Conservation (phyloP, 2,888 invertebrate species). For the Melieria crassipennis region DNA sequence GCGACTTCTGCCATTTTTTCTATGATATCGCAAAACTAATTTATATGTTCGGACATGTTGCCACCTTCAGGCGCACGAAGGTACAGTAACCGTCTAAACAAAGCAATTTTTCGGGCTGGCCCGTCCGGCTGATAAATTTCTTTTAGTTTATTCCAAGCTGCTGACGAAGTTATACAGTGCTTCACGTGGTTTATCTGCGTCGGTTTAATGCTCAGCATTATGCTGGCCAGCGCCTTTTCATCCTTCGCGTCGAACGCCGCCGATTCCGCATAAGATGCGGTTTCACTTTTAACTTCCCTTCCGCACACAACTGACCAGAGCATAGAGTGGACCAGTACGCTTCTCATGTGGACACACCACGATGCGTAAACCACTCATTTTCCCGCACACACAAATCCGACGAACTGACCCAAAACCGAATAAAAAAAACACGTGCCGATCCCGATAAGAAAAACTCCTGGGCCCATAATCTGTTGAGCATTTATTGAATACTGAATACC, state of each 20-base stretch:
- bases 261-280: not conserved
- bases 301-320: not conserved
- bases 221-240: slow-evolving; percentile 39
- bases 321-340: not conserved
- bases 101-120: slow-evolving; percentile 39
- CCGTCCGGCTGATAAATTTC: slow-evolving; percentile 36
- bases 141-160: slow-evolving; percentile 34
- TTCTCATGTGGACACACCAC: not conserved
- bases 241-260: slow-evolving; percentile 27
- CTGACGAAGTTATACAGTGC: slow-evolving; percentile 28
- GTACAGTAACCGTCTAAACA: slow-evolving; percentile 35
- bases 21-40: slow-evolving; percentile 32
- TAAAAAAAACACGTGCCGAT: not conserved
- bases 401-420: not conserved
- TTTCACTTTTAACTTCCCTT: not conserved
- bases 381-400: too few species aligned
- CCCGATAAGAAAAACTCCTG: too few species aligned
- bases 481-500: too few species aligned
- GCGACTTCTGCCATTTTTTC: slow-evolving; percentile 38
- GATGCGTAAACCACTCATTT: not conserved
- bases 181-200: slow-evolving; percentile 38
- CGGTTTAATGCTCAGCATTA: slow-evolving; percentile 36
- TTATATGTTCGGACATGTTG: slow-evolving; percentile 34
- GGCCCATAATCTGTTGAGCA: not conserved
- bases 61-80: slow-evolving; percentile 27